Conservation (phyloP, 2,888 invertebrate species). For the Latrodectus elegans region DNA sequence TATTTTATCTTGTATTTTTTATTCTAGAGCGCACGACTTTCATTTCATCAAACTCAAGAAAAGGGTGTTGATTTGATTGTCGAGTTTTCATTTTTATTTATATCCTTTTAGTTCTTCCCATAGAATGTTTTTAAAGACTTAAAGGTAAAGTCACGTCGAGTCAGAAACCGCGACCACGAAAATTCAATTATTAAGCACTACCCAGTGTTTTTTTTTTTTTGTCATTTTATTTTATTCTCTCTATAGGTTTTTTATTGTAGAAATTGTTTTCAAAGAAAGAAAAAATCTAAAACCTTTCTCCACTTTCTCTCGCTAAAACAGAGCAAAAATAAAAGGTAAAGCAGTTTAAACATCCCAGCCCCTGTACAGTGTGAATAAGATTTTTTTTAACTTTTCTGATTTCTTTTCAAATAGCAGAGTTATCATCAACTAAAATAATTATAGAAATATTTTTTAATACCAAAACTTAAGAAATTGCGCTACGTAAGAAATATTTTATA, state of each 20-base stretch:
- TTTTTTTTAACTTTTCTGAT: no score
- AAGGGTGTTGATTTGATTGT: constrained; percentile 68
- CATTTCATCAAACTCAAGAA: constrained; percentile 67
- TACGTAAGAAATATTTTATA: no score
- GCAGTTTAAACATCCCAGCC: background rate
- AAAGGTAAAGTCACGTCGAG: constrained; percentile 55
- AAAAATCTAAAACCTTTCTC: constrained; percentile 1
- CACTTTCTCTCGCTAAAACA: background rate
- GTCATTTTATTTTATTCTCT: constrained; percentile 26
- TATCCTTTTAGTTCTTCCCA: constrained; percentile 1
- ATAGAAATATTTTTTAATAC: no score
- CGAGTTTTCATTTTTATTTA: constrained; percentile 33
- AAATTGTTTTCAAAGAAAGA: constrained; percentile 25
- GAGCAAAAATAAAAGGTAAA: constrained; percentile 17
- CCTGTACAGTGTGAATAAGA: no score
- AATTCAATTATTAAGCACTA: constrained; percentile 67
- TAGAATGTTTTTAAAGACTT: constrained; percentile 55
- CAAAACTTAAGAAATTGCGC: no score
- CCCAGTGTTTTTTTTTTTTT: constrained; percentile 20
- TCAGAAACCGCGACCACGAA: constrained; percentile 61
- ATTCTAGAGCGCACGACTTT: constrained; percentile 47
- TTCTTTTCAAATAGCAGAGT: no score
- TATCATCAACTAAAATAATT: no score
- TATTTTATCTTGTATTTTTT: constrained; percentile 53
- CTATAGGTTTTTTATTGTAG: constrained; percentile 31